Evolutionary conservation across 2,113 vertebrate genomes (phyloP), one percentile per base, ranked within the genome.

Genomic region (Proterorhinus semilunaris): DNA sequence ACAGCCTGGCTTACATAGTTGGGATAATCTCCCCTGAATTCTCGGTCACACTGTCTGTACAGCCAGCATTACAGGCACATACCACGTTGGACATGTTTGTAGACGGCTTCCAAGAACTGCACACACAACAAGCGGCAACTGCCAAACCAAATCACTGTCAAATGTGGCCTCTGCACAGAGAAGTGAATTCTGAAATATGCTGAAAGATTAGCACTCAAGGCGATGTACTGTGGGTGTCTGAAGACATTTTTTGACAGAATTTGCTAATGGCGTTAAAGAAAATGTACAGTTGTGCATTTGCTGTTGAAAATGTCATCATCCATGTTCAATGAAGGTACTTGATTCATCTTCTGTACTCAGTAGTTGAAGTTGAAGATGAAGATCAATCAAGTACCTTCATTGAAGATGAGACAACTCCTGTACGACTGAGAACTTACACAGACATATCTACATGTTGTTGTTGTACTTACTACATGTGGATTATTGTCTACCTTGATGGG

Each of bases 21-120:
- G 62, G 83, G 59, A 45, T 78, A 76, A 80, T 86, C 79, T 84
- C 74, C 53, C 59, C 36, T 75, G 42, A 16, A 76, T 75, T 72
- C 69, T 12, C 62, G 73, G 75, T 79, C 78, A 63, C 47, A 58
- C 50, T 57, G 75, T 82, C 81, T 68, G 12, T 61, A 80, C 72
- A 78, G 83, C 68, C 69, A 17, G 52, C 63, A 9, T 68, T 55
- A 66, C 68, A 71, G 58, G 83, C 80, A 72, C 76, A 66, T 66
- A 67, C 62, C 64, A 73, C 42, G 12, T 50, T 17, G 63, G 82
- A 82, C 75, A 68, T 66, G 66, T 68, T 74, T 66, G 71, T 27
- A 65, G 52, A 71, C 13, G 6, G 47, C 68, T 62, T 71, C 66
- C 64, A 74, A 62, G 54, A 70, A 62, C 61, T 53, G 52, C 69